Evolutionary conservation across 2,113 vertebrate genomes (phyloP).

Genomic region (Siniperca chuatsi): DNA sequence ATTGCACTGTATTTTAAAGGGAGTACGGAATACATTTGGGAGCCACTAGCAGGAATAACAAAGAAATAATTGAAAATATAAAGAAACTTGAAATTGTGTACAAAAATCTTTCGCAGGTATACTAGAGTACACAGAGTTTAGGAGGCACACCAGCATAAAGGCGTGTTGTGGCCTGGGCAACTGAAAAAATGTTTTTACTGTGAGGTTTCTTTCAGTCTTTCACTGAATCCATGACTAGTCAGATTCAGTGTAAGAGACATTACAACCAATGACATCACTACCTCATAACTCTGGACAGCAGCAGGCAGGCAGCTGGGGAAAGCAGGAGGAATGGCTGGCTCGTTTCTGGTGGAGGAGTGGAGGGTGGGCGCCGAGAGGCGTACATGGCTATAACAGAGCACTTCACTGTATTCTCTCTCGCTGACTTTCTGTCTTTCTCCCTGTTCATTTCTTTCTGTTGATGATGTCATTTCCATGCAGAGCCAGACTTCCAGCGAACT

Average conservation of each 20-base stretch:
- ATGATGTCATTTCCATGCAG: conserved; percentile 65
- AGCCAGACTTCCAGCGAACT: conserved; percentile 55
- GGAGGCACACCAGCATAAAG: not conserved
- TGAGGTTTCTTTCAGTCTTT: conserved; percentile 44
- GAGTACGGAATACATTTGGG: not conserved
- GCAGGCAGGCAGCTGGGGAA: conserved; percentile 57
- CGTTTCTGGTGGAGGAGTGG: conserved; percentile 40
- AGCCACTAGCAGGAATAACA: not conserved
- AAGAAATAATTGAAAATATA: not conserved
- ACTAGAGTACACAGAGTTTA: not conserved
- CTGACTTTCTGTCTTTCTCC: conserved; percentile 35
- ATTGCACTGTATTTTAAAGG: not conserved
- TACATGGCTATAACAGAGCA: conserved; percentile 60
- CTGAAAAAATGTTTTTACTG: conserved; percentile 30
- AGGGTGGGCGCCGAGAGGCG: conserved; percentile 40
- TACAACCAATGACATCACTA: conserved; percentile 67
- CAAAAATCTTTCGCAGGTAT: not conserved
- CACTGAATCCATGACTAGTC: conserved; percentile 22
- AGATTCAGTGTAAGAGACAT: conserved; percentile 57
- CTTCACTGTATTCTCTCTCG: not conserved
- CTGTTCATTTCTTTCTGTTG: conserved; percentile 50
- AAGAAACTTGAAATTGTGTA: not conserved
- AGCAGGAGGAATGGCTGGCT: conserved; percentile 43
- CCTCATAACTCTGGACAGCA: conserved; percentile 58
- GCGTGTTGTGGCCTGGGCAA: not conserved